A percentile compares a stretch with the other conserved stretches of the same genome.
phyloP scores from a whole-genome alignment of 2,113 vertebrate species.

The Prunella himalayana region DNA sequence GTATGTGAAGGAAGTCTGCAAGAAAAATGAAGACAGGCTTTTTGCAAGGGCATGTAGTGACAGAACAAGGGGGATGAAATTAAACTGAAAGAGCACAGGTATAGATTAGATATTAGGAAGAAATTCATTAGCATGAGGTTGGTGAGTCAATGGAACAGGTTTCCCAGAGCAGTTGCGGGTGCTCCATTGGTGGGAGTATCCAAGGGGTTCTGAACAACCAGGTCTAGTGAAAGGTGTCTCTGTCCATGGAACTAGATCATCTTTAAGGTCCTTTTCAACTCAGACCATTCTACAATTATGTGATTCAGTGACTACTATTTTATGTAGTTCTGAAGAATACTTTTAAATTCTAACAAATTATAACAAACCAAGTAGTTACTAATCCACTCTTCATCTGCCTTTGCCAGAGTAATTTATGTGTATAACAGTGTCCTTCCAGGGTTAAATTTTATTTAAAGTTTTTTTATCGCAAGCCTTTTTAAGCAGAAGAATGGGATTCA shows the following conservation, averaged over 20 bases:
- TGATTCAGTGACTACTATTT: not conserved
- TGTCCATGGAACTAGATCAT: not conserved
- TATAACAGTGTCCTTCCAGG: not conserved
- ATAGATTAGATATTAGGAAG: not conserved
- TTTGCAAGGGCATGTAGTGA: not conserved
- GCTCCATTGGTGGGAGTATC: accelerated
- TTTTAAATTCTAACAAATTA: not conserved
- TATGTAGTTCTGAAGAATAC: not conserved
- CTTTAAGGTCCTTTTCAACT: not conserved
- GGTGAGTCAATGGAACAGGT: not conserved
- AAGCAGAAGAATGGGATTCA: not conserved
- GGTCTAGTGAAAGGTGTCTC: not conserved
- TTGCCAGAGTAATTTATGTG: not conserved
- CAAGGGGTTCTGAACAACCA: not conserved
- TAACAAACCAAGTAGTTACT: not conserved
- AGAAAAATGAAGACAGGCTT: not conserved
- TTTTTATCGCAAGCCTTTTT: not conserved
- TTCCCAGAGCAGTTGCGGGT: not conserved
- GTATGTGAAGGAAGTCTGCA: not conserved
- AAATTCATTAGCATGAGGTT: not conserved
- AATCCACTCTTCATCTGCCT: not conserved
- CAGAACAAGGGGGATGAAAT: not conserved
- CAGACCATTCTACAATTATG: not conserved
- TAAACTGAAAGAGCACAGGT: not conserved
- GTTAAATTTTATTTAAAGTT: not conserved